These are phyloP conservation scores for Megatriorchis doriae DNA, from an alignment of 2,113 vertebrate genomes.

Conservation along the genomic window DNA sequence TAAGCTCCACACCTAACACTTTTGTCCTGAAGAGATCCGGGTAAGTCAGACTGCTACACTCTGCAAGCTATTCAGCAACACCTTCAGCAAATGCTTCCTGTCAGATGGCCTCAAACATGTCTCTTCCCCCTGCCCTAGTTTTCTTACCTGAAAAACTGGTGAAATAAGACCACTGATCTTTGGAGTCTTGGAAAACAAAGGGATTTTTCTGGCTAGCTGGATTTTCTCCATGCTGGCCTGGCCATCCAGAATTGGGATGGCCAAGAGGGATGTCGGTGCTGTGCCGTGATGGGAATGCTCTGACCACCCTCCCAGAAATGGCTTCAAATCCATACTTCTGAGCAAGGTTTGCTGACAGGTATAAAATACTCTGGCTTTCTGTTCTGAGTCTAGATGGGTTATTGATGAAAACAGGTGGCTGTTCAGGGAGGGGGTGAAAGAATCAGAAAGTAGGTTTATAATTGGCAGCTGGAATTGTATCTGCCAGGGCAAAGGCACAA, in stretches of 20 bases:
- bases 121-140: not conserved
- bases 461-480: not conserved
- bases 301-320: fast-evolving
- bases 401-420: not conserved
- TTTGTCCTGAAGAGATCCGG: not conserved
- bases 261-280: not conserved
- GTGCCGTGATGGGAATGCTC: not conserved
- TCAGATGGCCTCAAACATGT: fast-evolving
- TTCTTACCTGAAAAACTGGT: not conserved
- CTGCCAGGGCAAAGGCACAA: not conserved
- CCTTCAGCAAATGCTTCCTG: not conserved
- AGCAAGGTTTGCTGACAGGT: not conserved
- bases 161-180: not conserved
- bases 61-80: not conserved
- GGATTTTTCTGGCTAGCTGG: not conserved
- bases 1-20: not conserved
- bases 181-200: not conserved
- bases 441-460: not conserved
- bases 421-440: not conserved
- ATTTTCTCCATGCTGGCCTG: not conserved
- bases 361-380: not conserved
- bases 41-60: not conserved
- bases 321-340: not conserved
- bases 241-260: not conserved
- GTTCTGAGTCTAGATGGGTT: not conserved